Percentiles rank a stretch among this genome's conserved stretches.
These are phyloP conservation scores for Neocrepidodera transversa DNA, from an alignment of 2,888 invertebrate genomes.

Conservation along the genomic window DNA sequence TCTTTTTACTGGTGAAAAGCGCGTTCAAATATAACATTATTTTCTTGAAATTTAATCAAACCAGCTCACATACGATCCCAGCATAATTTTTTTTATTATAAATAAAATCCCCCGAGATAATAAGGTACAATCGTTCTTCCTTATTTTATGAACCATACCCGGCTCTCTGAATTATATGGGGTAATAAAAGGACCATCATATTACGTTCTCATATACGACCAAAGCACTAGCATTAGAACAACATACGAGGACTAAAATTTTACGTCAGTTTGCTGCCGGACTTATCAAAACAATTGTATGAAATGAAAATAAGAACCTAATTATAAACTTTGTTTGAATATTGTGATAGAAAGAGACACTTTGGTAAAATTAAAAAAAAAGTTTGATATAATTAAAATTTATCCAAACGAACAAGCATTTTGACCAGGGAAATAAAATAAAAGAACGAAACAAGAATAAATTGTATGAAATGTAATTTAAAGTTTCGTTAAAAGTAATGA, in stretches of 20 bases:
- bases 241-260: constrained; percentile 11
- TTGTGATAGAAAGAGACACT: too few species aligned
- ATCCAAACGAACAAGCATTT: too few species aligned
- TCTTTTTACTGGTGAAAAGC: too few species aligned
- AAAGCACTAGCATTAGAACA: constrained; percentile 8
- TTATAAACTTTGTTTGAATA: too few species aligned
- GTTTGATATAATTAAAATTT: too few species aligned
- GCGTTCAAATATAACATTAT: too few species aligned
- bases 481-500: too few species aligned
- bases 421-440: too few species aligned
- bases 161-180: constrained; percentile 22
- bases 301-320: too few species aligned
- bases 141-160: constrained; percentile 24
- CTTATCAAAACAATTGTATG: background rate
- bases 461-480: too few species aligned
- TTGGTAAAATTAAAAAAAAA: too few species aligned
- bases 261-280: background rate
- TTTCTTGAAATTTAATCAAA: background rate
- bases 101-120: constrained; percentile 17
- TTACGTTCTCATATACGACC: constrained; percentile 22
- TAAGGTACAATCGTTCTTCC: constrained; percentile 21
- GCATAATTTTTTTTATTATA: constrained; percentile 14
- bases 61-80: background rate
- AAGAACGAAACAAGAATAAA: too few species aligned
- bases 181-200: constrained; percentile 28